phyloP scores from a whole-genome alignment of 2,888 invertebrate species.

The Ypsolopha scabrella region DNA sequence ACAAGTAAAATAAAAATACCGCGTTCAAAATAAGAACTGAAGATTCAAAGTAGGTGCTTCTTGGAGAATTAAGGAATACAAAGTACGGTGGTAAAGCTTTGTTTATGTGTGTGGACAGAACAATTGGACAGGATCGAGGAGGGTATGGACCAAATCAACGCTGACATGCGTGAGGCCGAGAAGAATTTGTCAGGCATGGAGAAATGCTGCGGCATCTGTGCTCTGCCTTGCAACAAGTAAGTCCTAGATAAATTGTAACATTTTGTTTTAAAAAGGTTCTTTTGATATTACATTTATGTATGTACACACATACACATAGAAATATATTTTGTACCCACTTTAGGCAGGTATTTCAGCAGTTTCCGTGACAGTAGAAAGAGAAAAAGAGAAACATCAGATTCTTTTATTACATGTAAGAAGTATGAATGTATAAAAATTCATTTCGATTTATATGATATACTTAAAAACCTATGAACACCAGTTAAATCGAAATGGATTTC shows the following conservation, averaged over 20 bases:
- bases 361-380: too few species aligned
- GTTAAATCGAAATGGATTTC: too few species aligned
- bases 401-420: too few species aligned
- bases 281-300: too few species aligned
- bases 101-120: constrained; percentile 76
- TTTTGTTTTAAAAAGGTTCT: too few species aligned
- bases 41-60: constrained; percentile 41
- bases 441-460: too few species aligned
- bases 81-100: constrained; percentile 41
- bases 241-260: constrained; percentile 22
- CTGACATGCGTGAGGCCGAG: constrained; percentile 99
- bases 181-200: constrained; percentile 99
- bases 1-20: constrained; percentile 8
- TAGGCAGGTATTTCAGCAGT: too few species aligned
- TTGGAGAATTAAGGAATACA: constrained; percentile 17
- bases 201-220: constrained; percentile 99
- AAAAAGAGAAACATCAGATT: too few species aligned
- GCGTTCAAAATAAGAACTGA: constrained; percentile 14
- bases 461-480: too few species aligned
- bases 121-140: constrained; percentile 99
- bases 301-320: too few species aligned
- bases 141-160: constrained; percentile 99
- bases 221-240: constrained; percentile 98
- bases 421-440: too few species aligned
- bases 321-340: too few species aligned